These are phyloP conservation scores for honey bee (Apis mellifera) DNA, from an alignment of 1,140 invertebrate genomes.

Conservation along the genomic window Amel_HAv3.1 CM009936.2:7583501-7584000, in stretches of 20 bases:
- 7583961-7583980: neutral
- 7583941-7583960: neutral
- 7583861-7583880: neutral
- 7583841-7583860: neutral
- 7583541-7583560: no score
- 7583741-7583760: slow-evolving; percentile 9
- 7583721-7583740: slow-evolving; percentile 9
- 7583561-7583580: no score
- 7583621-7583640: neutral
- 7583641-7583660: no score
- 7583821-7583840: neutral
- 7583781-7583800: slow-evolving; percentile 32
- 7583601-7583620: no score
- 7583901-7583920: neutral
- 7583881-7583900: neutral
- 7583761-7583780: neutral
- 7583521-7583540: no score
- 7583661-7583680: neutral
- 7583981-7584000: no score
- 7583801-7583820: slow-evolving; percentile 21
- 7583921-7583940: neutral
- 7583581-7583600: no score
- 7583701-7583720: neutral
- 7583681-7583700: no score
- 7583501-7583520: no score